Percentiles rank a stretch among this genome's conserved stretches.
These are phyloP conservation scores for Megaceryle alcyon DNA, from an alignment of 2,797 vertebrate species.

Conservation along the genomic window DNA sequence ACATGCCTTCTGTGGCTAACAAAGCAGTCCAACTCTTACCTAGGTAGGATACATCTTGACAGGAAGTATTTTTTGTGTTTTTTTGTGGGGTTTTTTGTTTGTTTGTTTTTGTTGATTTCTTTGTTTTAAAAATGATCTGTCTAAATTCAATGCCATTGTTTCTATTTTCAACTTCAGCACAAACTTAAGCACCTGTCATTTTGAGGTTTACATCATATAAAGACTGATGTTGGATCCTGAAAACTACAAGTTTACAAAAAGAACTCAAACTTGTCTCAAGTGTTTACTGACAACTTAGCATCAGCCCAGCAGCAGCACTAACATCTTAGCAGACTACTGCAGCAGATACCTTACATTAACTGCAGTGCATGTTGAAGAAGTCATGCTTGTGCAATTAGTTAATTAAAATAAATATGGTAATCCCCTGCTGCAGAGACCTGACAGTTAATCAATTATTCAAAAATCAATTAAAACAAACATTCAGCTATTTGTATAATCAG, in stretches of 20 bases:
- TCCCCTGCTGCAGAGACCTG: conserved; percentile 46
- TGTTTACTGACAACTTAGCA: not conserved
- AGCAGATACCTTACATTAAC: not conserved
- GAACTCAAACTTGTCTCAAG: not conserved
- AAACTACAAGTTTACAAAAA: not conserved
- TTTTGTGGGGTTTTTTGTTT: not conserved
- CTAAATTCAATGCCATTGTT: not conserved
- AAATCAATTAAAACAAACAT: conserved; percentile 71
- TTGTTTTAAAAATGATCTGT: not conserved
- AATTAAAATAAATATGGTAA: conserved; percentile 75
- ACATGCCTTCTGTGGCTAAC: not conserved
- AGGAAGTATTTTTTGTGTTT: not conserved
- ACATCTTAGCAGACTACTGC: not conserved
- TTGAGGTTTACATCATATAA: not conserved
- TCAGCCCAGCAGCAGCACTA: not conserved
- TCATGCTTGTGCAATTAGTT: conserved; percentile 54
- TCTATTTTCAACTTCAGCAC: not conserved
- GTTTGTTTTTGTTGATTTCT: too few relatives aligned
- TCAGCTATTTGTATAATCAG: conserved; percentile 64
- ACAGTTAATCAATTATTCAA: conserved; percentile 70
- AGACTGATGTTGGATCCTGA: not conserved
- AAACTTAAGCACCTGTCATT: not conserved
- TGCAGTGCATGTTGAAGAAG: not conserved
- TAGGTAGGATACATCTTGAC: not conserved
- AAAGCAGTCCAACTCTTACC: not conserved